Percentiles rank a stretch among this genome's conserved stretches.
Conservation (phyloP, 2,797 vertebrate genomes). For the Etheostoma perlongum region DNA sequence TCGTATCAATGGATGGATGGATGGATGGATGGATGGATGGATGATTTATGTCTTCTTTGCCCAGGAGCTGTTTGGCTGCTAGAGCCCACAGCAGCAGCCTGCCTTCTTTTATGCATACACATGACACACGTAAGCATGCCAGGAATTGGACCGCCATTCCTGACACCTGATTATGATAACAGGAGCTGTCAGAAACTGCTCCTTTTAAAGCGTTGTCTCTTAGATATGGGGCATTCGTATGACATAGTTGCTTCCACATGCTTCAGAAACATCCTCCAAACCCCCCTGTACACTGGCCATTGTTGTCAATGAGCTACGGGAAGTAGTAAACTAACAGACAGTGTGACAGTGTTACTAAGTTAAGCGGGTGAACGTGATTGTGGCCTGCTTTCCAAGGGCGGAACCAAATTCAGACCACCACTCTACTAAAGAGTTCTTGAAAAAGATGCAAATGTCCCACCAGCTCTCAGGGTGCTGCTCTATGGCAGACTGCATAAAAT, state of each 20-base stretch:
- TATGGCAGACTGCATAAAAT: not conserved
- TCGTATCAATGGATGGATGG: not conserved
- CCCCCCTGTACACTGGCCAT: slow-evolving; percentile 15
- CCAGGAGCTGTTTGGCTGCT: slow-evolving; percentile 56
- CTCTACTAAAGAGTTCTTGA: not conserved
- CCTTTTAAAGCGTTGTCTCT: slow-evolving; percentile 83
- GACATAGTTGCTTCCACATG: slow-evolving; percentile 66
- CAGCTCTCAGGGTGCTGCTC: not conserved
- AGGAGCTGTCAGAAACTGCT: slow-evolving; percentile 80
- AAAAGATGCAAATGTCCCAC: not conserved
- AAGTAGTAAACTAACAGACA: slow-evolving; percentile 50
- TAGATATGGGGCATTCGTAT: slow-evolving; percentile 72
- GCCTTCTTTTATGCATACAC: slow-evolving; percentile 81
- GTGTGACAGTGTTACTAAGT: slow-evolving; percentile 61
- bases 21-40: not conserved
- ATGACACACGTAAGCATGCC: slow-evolving; percentile 71
- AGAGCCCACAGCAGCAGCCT: slow-evolving; percentile 34
- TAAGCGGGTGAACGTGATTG: slow-evolving; percentile 41
- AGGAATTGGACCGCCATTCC: slow-evolving; percentile 83
- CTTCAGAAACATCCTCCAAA: slow-evolving; percentile 54
- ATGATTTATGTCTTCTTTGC: slow-evolving; percentile 32
- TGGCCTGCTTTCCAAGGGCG: not conserved
- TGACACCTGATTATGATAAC: slow-evolving; percentile 86
- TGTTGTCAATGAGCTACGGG: slow-evolving; percentile 58
- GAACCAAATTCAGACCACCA: not conserved